Conservation (phyloP, 2,888 invertebrate species). For the Nineta flava region DNA sequence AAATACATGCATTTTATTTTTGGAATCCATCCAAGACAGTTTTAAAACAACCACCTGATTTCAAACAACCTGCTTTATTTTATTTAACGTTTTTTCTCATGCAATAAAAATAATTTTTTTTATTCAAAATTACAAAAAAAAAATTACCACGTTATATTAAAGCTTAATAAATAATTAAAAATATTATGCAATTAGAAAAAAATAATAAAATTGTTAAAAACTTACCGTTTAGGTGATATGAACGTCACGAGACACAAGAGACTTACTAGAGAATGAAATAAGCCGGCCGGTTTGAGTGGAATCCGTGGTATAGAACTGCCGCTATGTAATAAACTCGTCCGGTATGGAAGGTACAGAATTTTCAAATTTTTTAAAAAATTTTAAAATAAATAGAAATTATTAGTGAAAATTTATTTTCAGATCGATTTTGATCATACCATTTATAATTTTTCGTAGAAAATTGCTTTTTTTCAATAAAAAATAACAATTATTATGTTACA, state of each 20-base stretch:
- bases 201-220: conserved; percentile 7
- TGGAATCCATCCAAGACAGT: background rate
- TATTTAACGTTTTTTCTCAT: background rate
- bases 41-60: background rate
- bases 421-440: background rate
- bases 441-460: conserved; percentile 1
- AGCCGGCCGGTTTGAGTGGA: conserved; percentile 20
- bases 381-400: no score
- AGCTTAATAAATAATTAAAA: background rate
- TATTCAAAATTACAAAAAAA: no score
- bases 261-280: conserved; percentile 22
- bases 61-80: background rate
- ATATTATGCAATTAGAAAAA: background rate
- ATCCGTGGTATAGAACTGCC: conserved; percentile 14
- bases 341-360: background rate
- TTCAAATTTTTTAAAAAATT: background rate
- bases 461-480: conserved; percentile 8
- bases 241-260: conserved; percentile 26
- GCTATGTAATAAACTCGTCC: conserved; percentile 8
- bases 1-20: no score
- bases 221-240: conserved; percentile 24
- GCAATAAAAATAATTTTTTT: no score
- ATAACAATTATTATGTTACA: conserved; percentile 8
- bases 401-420: background rate
- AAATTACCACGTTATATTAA: no score